A percentile compares a stretch with the other conserved stretches of the same genome.
Evolutionary conservation across 2,888 invertebrate genomes (phyloP).

Genomic region (Epicampocera succincta): DNA sequence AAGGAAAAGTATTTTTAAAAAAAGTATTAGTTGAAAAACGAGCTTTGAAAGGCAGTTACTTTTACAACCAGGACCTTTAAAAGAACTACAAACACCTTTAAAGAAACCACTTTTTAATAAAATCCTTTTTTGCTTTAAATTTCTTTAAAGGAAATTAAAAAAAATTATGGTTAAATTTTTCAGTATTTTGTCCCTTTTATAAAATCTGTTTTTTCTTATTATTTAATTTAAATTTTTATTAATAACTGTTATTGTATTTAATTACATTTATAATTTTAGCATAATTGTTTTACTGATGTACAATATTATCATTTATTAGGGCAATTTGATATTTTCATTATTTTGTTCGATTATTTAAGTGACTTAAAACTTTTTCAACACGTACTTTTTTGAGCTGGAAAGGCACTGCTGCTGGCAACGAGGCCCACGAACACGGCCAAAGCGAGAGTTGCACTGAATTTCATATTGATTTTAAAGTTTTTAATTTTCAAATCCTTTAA

Average conservation of each 20-base stretch:
- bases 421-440: conserved; percentile 76
- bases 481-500: conserved; percentile 50
- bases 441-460: conserved; percentile 75
- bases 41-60: too few relatives aligned
- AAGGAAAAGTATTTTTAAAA: too few relatives aligned
- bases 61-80: too few relatives aligned
- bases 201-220: too few relatives aligned
- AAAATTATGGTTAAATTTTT: too few relatives aligned
- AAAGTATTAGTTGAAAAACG: too few relatives aligned
- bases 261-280: background rate
- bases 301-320: conserved; percentile 7
- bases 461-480: conserved; percentile 72
- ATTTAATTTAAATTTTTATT: too few relatives aligned
- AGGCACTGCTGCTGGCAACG: conserved; percentile 75
- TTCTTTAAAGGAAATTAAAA: too few relatives aligned
- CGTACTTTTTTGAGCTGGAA: conserved; percentile 79
- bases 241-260: background rate
- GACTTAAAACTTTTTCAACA: conserved; percentile 43
- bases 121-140: too few relatives aligned
- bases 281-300: background rate
- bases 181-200: too few relatives aligned
- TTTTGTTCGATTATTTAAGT: background rate
- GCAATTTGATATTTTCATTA: background rate
- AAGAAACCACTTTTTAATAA: too few relatives aligned
- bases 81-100: too few relatives aligned